These are phyloP conservation scores for Drosophila parabipectinata DNA, from an alignment of 1,140 invertebrate species.

Conservation along the genomic window DNA sequence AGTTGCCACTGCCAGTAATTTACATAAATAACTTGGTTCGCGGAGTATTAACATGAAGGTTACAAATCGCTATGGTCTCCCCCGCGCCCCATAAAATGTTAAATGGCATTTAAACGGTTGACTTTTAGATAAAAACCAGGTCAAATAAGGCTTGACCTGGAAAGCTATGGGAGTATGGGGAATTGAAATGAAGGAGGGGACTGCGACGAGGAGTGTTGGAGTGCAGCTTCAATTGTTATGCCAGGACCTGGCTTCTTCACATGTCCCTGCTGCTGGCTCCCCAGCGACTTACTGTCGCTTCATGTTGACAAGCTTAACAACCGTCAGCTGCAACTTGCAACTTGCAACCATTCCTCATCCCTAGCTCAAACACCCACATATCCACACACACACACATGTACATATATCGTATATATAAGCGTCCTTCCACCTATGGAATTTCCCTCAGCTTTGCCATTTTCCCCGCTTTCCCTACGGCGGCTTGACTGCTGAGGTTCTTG, in stretches of 20 bases:
- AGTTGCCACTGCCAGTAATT: conserved; percentile 63
- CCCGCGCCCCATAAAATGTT: conserved; percentile 58
- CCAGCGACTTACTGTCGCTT: conserved; percentile 45
- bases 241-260: conserved; percentile 15
- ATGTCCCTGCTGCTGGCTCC: conserved; percentile 2
- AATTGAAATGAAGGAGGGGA: neutral
- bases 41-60: conserved; percentile 72
- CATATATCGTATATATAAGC: too few relatives aligned
- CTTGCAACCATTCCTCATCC: conserved; percentile 42
- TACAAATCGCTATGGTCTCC: conserved; percentile 58
- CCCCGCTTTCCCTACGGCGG: conserved; percentile 1
- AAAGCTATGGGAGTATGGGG: neutral
- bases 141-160: conserved; percentile 48
- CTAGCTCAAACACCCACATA: conserved; percentile 15
- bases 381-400: too few relatives aligned
- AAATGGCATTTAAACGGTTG: conserved; percentile 73
- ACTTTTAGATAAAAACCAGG: conserved; percentile 65
- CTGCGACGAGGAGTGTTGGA: neutral
- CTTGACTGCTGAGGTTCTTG: conserved; percentile 53
- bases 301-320: conserved; percentile 59
- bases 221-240: conserved; percentile 39
- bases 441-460: neutral
- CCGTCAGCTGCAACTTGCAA: conserved; percentile 47
- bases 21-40: conserved; percentile 72
- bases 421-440: neutral